Base-by-base conservation (phyloP, 2,888 invertebrate species). In the Perdita meconis region DNA sequence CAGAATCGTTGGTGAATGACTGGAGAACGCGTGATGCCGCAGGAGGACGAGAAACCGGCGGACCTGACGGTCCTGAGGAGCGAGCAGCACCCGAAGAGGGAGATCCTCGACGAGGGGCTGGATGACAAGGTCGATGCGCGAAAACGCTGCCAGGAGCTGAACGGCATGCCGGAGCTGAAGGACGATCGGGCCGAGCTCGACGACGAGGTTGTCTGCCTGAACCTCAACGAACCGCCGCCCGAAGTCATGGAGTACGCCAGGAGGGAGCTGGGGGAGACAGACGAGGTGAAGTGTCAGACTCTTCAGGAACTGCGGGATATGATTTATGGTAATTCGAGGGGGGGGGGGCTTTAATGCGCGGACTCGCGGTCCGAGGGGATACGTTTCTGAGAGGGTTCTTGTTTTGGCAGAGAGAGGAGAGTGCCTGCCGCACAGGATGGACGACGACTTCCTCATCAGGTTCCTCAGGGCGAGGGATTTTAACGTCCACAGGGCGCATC, bases 391-490 rank as follows among this genome's bases (percentile, higher is more conserved):
- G 22, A 16, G 47, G 22, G 47, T 50, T 71, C 76, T 51, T 85
- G 60, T 79, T 76, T n/a, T 84, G 59, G 30, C 93, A 96, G 97
- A 96, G 90, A 94, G 95, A 76, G 96, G 96, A 40, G 96, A 96
- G 88, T 96, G 95, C 90, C 94, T 93, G 60, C 96, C 96, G 2
- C 95, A 96, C 83, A 94, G 97, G 70, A 95, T 95, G 92, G 97
- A 97, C 90, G 96, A 97, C 87, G 94, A 94, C 24, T 97, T 95
- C 90, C 93, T 97, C 68, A 92, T 96, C 60, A 94, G 95, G 89
- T 97, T 97, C 90, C 93, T 97, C 74, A 94, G 97, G 80, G 96
- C 96, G 1, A 94, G 96, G 83, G 94, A 94, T 89, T 97, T 96
- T 92, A 94, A 95, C 82, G 93, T 96, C 0, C 94, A 95, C 84